Base-by-base conservation (phyloP, 1,140 invertebrate genomes). In the Meloidogyne chitwoodi region DNA sequence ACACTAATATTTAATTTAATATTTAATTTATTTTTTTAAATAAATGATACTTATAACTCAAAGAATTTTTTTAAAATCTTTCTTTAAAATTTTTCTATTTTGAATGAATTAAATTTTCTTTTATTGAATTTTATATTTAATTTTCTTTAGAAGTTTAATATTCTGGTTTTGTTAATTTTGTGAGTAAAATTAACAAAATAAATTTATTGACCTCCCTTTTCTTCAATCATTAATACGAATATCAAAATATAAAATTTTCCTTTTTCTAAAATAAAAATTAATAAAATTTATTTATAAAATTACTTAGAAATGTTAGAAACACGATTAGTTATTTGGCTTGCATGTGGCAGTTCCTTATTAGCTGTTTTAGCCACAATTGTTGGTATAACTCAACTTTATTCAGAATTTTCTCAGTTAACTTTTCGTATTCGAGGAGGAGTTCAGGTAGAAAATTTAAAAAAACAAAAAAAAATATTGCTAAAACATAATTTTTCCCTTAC, bases 371-470 rank as follows among this genome's bases (percentile, higher is more conserved):
- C 78, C 71, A 77, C 79, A 22, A 14, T 79, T 27, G 74, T 81
- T 19, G 75, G 67, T 12, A 80, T 79, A 29, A 80, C 79, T 8
- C 64, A 31, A 38, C 68, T 79, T 75, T 79, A 79, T 71, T 70
- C 70, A 44, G 44, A 72, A 22, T 82, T 79, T 79, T 82, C 82
- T 63, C 80, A 74, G 10, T 56, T 79, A 22, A 77, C 79, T 68
- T n/a, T 29, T 12, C 77, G 79, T 26, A 79, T 79, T 48, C 70
- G 61, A 24, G 79, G 76, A 31, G 78, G 78, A 8, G 78, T 79
- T 44, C 77, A 77, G 34, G 67, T 68, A 26, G 11, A 68, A 11
- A 68, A 31, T 29, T 31, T 12, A 44, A n/a, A n/a, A 31, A 14
- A 68, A 29, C 10, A n/a, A 31, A 10, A 68, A 11, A 22, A 24